phyloP scores from a whole-genome alignment of 2,113 vertebrate species.

The Hucho hucho region DNA sequence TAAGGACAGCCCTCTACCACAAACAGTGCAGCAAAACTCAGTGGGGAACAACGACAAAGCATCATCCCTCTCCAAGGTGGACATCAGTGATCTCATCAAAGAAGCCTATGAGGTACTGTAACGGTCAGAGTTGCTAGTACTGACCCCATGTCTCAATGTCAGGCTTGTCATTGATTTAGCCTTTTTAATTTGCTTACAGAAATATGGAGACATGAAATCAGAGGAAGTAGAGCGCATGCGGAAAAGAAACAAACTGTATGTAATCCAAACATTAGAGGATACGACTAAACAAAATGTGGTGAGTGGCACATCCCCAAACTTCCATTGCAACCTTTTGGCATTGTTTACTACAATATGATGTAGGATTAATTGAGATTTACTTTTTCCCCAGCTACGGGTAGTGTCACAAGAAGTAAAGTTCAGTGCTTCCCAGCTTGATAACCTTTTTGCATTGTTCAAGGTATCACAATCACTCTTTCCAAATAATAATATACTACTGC shows the following conservation, averaged over 20 bases:
- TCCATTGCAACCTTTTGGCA: background rate
- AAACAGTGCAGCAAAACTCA: constrained; percentile 86
- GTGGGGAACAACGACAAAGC: constrained; percentile 72
- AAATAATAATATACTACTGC: too few species aligned
- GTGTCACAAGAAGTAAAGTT: constrained; percentile 92
- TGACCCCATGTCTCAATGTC: background rate
- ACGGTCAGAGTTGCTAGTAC: background rate
- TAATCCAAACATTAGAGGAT: constrained; percentile 91
- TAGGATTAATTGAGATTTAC: background rate
- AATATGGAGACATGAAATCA: constrained; percentile 84
- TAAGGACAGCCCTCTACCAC: constrained; percentile 95
- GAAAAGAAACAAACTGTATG: constrained; percentile 86
- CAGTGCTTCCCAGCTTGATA: constrained; percentile 81
- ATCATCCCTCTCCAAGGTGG: constrained; percentile 77
- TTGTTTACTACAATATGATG: background rate
- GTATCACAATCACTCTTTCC: constrained; percentile 54
- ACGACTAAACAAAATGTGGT: constrained; percentile 97
- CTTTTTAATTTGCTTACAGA: constrained; percentile 66
- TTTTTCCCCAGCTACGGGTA: constrained; percentile 83
- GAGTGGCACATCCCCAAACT: constrained; percentile 57
- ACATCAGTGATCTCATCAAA: constrained; percentile 91
- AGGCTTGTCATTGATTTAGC: background rate
- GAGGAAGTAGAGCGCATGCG: constrained; percentile 93
- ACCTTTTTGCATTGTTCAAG: constrained; percentile 94
- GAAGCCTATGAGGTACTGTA: constrained; percentile 89